phyloP scores from a whole-genome alignment of 2,797 vertebrate genomes.

The Florisuga fusca region DNA sequence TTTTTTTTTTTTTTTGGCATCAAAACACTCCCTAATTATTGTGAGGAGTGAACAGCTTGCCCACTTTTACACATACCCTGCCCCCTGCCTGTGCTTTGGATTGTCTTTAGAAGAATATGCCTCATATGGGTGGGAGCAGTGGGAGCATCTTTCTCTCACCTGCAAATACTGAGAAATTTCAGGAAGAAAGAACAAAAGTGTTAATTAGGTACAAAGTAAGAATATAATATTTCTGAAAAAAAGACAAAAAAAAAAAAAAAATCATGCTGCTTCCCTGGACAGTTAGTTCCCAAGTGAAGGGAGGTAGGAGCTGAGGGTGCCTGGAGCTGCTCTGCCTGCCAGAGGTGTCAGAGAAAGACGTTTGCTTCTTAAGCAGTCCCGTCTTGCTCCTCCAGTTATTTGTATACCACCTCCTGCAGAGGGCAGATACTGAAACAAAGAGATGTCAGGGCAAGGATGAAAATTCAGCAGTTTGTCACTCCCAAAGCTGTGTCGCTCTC shows the following conservation, averaged over 20 bases:
- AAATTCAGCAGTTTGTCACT: neutral
- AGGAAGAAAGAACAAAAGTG: neutral
- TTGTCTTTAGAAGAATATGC: constrained; percentile 38
- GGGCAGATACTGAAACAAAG: constrained; percentile 41
- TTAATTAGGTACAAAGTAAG: neutral
- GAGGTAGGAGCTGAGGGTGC: neutral
- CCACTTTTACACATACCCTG: constrained; percentile 63
- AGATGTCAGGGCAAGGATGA: neutral
- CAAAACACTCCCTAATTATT: constrained; percentile 28
- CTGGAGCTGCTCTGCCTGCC: neutral
- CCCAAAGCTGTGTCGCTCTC: neutral
- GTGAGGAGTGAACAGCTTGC: constrained; percentile 55
- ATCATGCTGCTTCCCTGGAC: neutral
- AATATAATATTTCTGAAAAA: neutral
- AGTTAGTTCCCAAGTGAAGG: neutral
- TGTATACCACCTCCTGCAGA: neutral
- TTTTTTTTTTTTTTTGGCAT: constrained; percentile 47
- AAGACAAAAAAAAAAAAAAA: neutral
- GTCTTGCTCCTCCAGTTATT: neutral
- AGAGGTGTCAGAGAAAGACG: neutral
- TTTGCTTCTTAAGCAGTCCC: neutral
- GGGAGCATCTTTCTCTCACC: constrained; percentile 5
- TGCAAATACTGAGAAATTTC: neutral
- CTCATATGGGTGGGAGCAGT: neutral
- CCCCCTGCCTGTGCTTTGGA: constrained; percentile 62